phyloP scores from a whole-genome alignment of 2,797 vertebrate species.

The Silurus lanzhouensis region DNA sequence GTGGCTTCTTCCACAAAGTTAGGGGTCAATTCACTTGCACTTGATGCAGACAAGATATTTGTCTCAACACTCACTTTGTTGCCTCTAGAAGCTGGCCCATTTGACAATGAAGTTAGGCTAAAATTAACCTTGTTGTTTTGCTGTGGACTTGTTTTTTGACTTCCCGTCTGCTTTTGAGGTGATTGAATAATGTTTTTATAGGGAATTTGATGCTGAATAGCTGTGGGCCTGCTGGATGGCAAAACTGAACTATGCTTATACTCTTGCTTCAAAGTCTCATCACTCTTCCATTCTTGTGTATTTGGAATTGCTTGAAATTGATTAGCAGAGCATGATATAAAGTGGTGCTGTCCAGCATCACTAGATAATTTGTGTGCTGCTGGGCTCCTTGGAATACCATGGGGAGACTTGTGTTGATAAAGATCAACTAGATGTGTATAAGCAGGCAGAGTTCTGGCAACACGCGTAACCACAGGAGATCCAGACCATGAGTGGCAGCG shows the following conservation, averaged over 20 bases:
- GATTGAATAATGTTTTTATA: constrained; percentile 37
- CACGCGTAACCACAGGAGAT: constrained; percentile 64
- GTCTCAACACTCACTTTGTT: constrained; percentile 51
- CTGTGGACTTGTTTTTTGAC: constrained; percentile 33
- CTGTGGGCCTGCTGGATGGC: constrained; percentile 69
- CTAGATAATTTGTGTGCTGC: constrained; percentile 67
- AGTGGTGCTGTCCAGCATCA: constrained; percentile 53
- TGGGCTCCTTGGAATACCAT: constrained; percentile 70
- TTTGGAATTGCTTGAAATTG: constrained; percentile 43
- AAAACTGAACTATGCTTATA: constrained; percentile 63
- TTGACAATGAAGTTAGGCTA: constrained; percentile 49
- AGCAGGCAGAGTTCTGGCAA: constrained; percentile 63
- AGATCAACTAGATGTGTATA: constrained; percentile 57
- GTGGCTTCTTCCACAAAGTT: constrained; percentile 64
- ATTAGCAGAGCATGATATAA: constrained; percentile 33
- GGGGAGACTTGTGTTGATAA: constrained; percentile 50
- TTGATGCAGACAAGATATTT: constrained; percentile 57
- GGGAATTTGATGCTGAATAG: constrained; percentile 70
- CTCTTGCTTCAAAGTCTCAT: constrained; percentile 57
- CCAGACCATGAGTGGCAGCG: constrained; percentile 68
- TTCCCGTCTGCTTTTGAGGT: constrained; percentile 36
- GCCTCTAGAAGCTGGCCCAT: constrained; percentile 44
- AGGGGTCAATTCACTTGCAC: constrained; percentile 59
- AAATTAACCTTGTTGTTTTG: constrained; percentile 53
- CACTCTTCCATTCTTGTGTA: constrained; percentile 51